These are phyloP conservation scores for Ataeniobius toweri DNA, from an alignment of 2,797 vertebrate species.

Conservation along the genomic window DNA sequence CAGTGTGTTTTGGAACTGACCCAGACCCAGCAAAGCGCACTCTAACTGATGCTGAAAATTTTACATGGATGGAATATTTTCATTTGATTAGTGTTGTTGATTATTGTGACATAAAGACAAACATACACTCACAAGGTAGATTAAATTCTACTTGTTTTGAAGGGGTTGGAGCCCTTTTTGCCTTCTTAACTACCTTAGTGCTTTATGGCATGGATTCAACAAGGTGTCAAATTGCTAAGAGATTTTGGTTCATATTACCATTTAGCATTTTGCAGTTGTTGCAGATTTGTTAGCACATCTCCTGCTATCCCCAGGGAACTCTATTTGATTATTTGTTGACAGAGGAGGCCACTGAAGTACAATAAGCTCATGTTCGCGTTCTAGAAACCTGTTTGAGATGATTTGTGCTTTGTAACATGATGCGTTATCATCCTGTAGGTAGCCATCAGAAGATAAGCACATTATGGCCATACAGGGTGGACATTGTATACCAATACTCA, in stretches of 20 bases:
- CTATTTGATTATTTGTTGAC: not conserved
- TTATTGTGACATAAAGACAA: not conserved
- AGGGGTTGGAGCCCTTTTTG: not conserved
- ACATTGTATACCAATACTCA: not conserved
- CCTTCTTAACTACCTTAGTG: not conserved
- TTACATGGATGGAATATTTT: not conserved
- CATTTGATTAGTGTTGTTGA: not conserved
- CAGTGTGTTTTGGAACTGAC: conserved; percentile 91
- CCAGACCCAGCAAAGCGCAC: conserved; percentile 86
- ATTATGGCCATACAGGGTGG: not conserved
- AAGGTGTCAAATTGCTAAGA: not conserved
- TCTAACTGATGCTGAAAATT: conserved; percentile 87
- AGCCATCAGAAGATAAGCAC: not conserved
- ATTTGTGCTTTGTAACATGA: not conserved
- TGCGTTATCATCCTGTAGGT: not conserved
- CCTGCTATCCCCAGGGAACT: not conserved
- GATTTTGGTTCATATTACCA: not conserved
- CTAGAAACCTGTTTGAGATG: not conserved
- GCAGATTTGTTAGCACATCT: not conserved
- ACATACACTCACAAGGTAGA: not conserved
- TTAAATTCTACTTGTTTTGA: not conserved
- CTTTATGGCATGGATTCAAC: not conserved
- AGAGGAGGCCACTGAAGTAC: too few relatives aligned
- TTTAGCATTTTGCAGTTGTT: not conserved
- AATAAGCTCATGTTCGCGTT: not conserved